phyloP scores from a whole-genome alignment of 2,113 vertebrate genomes.

The Glareola pratincola region DNA sequence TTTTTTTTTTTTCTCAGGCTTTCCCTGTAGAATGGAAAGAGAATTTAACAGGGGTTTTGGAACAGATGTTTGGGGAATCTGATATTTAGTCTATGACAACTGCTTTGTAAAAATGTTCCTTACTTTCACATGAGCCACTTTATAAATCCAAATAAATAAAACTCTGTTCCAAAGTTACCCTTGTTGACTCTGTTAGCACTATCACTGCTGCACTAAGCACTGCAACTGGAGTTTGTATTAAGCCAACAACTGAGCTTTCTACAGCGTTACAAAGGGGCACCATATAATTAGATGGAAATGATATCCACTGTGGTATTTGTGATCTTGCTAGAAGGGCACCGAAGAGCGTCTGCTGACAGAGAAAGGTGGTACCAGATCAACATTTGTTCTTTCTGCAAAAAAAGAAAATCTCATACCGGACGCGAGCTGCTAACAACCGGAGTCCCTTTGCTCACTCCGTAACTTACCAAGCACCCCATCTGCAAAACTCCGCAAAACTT shows the following conservation, averaged over 20 bases:
- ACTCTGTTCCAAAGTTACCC: neutral
- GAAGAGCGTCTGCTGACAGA: neutral
- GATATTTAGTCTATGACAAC: constrained; percentile 24
- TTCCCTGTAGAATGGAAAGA: constrained; percentile 5
- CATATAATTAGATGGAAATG: neutral
- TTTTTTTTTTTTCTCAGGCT: neutral
- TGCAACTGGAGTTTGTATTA: neutral
- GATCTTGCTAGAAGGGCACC: neutral
- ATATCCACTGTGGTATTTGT: neutral
- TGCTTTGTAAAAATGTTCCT: constrained; percentile 19
- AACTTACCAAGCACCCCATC: neutral
- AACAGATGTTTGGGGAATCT: constrained; percentile 55
- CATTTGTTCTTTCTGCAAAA: neutral
- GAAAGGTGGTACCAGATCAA: neutral
- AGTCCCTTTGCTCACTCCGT: neutral
- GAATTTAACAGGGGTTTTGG: constrained; percentile 27
- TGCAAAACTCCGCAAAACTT: neutral
- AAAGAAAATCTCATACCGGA: neutral
- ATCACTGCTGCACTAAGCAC: neutral
- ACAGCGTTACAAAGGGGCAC: neutral
- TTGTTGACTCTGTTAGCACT: neutral
- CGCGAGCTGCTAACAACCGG: neutral
- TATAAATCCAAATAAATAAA: constrained; percentile 28
- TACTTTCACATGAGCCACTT: constrained; percentile 20
- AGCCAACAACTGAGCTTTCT: neutral